These are phyloP conservation scores for Drosophila antonietae DNA, from an alignment of 2,888 invertebrate genomes.

Conservation along the genomic window DNA sequence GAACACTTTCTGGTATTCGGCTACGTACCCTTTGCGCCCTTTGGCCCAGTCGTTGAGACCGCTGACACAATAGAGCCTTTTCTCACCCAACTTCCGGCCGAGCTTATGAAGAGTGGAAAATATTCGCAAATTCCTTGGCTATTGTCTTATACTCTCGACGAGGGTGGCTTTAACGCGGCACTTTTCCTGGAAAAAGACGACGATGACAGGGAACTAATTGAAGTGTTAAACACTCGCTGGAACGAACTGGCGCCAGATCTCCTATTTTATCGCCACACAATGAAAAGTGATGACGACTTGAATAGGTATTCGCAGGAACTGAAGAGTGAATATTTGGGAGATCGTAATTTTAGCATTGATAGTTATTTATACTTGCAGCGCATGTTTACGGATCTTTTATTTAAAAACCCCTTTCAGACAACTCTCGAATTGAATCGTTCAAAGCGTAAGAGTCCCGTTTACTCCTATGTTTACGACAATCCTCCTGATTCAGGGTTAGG, in stretches of 20 bases:
- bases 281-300: constrained; percentile 6
- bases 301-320: constrained; percentile 17
- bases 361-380: constrained; percentile 83
- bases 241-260: constrained; percentile 32
- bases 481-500: constrained; percentile 87
- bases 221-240: constrained; percentile 30
- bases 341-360: constrained; percentile 79
- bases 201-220: constrained; percentile 20
- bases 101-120: constrained; percentile 86
- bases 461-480: constrained; percentile 86
- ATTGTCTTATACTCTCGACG: constrained; percentile 85
- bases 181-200: constrained; percentile 2
- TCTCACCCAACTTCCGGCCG: constrained; percentile 88
- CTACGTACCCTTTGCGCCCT: constrained; percentile 90
- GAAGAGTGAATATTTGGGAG: constrained; percentile 22
- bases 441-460: constrained; percentile 87
- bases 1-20: constrained; percentile 84
- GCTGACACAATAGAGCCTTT: constrained; percentile 86
- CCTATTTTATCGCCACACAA: constrained; percentile 18
- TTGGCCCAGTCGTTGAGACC: constrained; percentile 89
- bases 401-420: constrained; percentile 86
- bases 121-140: constrained; percentile 90
- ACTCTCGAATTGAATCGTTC: constrained; percentile 87
- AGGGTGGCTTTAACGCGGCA: constrained; percentile 36
- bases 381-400: constrained; percentile 88